These are phyloP conservation scores for Chrysodeixis includens DNA, from an alignment of 2,888 invertebrate species.

Conservation along the genomic window DNA sequence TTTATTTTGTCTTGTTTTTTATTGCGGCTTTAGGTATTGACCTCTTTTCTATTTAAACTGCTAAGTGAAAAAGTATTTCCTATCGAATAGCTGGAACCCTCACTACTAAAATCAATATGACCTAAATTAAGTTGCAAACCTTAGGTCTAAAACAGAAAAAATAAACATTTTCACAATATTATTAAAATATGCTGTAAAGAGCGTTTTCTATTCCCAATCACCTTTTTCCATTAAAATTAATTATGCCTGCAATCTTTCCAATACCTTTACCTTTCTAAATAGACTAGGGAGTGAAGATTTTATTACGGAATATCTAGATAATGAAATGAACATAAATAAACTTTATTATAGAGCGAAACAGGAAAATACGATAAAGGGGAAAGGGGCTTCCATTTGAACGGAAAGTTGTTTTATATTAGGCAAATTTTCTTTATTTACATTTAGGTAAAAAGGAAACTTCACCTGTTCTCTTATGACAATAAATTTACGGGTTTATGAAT, in stretches of 20 bases:
- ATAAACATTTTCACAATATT: neutral
- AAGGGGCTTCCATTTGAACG: constrained; percentile 70
- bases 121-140: neutral
- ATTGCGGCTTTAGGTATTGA: neutral
- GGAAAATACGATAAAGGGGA: constrained; percentile 72
- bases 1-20: neutral
- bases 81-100: too few species aligned
- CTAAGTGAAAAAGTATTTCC: too few species aligned
- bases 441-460: constrained; percentile 69
- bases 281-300: constrained; percentile 50
- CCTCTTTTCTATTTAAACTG: neutral
- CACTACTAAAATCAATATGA: neutral
- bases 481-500: constrained; percentile 62
- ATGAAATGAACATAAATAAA: constrained; percentile 71
- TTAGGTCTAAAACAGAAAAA: too few species aligned
- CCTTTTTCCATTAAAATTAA: constrained; percentile 18
- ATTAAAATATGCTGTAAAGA: neutral
- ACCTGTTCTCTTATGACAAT: constrained; percentile 61
- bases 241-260: constrained; percentile 20
- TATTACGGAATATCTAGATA: constrained; percentile 60
- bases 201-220: constrained; percentile 17
- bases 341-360: constrained; percentile 67
- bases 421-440: constrained; percentile 74
- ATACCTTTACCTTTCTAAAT: constrained; percentile 32
- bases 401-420: constrained; percentile 73